Evolutionary conservation across 2,113 vertebrate genomes (phyloP), one percentile per base, ranked within the genome.

Genomic region (Columba janthina): DNA sequence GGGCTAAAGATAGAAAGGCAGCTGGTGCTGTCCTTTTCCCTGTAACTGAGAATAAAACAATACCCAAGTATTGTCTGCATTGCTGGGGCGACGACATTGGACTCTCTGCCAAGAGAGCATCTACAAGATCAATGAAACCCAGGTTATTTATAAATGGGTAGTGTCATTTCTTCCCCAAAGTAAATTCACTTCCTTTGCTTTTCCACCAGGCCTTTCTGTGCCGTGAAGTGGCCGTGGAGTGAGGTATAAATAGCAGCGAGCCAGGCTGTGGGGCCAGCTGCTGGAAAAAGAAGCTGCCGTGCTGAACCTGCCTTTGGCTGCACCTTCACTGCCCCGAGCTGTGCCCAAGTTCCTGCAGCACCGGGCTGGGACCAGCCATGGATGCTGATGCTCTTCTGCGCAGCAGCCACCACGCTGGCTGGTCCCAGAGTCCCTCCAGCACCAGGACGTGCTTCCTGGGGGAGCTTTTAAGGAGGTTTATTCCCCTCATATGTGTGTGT

Each of bases 1-100:
- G 95, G 94, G 86, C 97, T 98, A 98, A 98, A 98, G 96, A 98
- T 98, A 98, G 98, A 93, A 60, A 72, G 82, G 91, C 98, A 98
- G 98, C 97, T 98, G 98, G 97, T 97, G 95, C 97, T 97, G 98
- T 98, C 98, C 83, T 90, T 98, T 97, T 94, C 94, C 93, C 64
- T 91, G 97, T 97, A 96, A 95, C 95, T 95, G 96, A 97, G 98
- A 98, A 97, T 98, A 97, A 97, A 96, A 97, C 97, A 96, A 97
- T 96, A 97, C 97, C 97, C 51, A 10, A 96, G 96, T 97, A 98
- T 98, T 98, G 98, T 98, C 98, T 98, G 93, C 95, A 80, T 85
- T 93, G 93, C 96, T 95, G 97, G 97, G 97, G 91, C 74, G 28
- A 46, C 94, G 95, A 90, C 96, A 97, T 86, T 93, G 95, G 96